Evolutionary conservation across 2,113 vertebrate species (phyloP), one percentile per base, ranked within the genome.

Genomic region (Cephalopterus ornatus): DNA sequence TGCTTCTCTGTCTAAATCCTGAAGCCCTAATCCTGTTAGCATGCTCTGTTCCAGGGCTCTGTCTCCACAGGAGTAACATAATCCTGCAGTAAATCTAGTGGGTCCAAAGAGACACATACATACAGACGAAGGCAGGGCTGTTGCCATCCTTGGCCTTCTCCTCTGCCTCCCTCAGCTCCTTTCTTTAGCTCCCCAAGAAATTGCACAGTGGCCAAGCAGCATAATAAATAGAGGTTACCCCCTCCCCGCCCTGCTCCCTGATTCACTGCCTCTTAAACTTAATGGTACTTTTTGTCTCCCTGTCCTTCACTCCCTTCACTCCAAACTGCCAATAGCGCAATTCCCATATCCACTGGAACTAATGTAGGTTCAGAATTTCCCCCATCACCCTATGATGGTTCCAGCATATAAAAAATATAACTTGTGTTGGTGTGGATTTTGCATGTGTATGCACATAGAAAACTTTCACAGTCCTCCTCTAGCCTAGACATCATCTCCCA

Each of bases 11-110:
- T 97, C 97, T 97, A 96, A 97, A 97, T 97, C 97, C 97, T 97
- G 97, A 98, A 98, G 96, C 95, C 91, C 92, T 98, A 98, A 98
- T 98, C 98, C 98, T 97, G 97, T 98, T 98, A 98, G 96, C 88
- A 74, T 95, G 95, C 98, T 88, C 78, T 97, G 96, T 98, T 98
- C 98, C 97, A 94, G 96, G 79, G 95, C 97, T 97, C 95, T 53
- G 96, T 98, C 97, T 98, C 96, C 42, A 71, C 76, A 70, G 96
- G 97, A 95, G 97, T 97, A 98, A 98, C 93, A 83, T 98, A 98
- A 98, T 98, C 97, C 98, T 49, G 63, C 96, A 87, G 90, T 98
- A 97, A 98, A 97, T 98, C 97, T 97, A 93, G 92, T 27, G 30
- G 53, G 91, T 93, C 97, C 93, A 35, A 79, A 91, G 92, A 96